Base-by-base conservation (phyloP, 2,113 vertebrate genomes). In the Nothobranchius furzeri region DNA sequence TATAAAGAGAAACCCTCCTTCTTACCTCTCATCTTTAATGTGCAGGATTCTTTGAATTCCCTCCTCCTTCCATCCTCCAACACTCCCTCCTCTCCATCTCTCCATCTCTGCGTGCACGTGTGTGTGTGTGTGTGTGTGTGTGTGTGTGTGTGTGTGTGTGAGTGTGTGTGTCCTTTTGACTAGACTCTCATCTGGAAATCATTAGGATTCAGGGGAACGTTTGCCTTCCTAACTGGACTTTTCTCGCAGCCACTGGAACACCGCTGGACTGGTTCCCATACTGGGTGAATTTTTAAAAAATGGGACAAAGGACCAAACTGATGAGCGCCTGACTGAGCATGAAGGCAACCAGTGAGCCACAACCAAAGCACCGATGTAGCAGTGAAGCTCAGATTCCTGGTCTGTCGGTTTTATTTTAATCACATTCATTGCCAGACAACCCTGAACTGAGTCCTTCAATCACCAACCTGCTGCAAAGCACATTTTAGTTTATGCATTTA, bases 131-230 rank as follows among this genome's bases (percentile, higher is more conserved):
- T 55, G 12, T 71, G 51, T 73, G 42, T 76, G 36, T 37, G 36
- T 37, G 36, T 37, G 36, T 40, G 37, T 5, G 37, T 73, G 36
- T 59, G 17, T 48, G 40, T 52, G 14, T 43, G 50, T 60, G 30
- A 53, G 13, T 72, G 52, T 73, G 43, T 76, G 73, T 58, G 76
- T 20, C 0, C 4, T 50, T 70, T 52, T 66, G 78, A 64, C 77
- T 78, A 64, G 54, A 37, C 60, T 75, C 67, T 79, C 89, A 93
- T 92, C 89, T 91, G 89, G 91, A 90, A 90, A 51, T 84, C 52
- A 90, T 93, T 75, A 85, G 47, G 68, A 78, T 53, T 65, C 63
- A 53, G 59, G 68, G 64, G 42, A 80, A 71, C 0, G 77, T 43
- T 60, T 79, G 73, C 72, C 67, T 69, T 64, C 60, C 67, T 84